A percentile compares a stretch with the other conserved stretches of the same genome.
phyloP scores from a whole-genome alignment of 2,113 vertebrate species.

The Candoia aspera region DNA sequence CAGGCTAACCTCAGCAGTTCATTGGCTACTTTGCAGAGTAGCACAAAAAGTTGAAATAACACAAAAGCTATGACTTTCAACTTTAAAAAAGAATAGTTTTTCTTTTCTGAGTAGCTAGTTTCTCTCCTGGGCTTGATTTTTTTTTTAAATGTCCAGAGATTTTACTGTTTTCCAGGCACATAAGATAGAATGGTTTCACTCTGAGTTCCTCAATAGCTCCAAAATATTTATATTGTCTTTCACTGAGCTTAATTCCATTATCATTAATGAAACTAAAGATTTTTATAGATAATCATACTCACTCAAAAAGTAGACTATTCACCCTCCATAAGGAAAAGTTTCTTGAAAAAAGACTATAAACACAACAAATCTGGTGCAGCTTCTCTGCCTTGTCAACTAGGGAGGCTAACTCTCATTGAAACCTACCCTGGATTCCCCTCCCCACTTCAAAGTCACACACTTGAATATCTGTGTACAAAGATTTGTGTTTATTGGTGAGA shows the following conservation, averaged over 20 bases:
- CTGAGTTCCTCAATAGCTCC: background rate
- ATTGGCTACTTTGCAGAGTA: background rate
- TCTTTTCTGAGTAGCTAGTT: background rate
- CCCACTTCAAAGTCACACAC: background rate
- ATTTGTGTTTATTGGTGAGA: background rate
- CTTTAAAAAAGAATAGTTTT: background rate
- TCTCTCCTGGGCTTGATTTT: background rate
- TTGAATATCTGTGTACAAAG: background rate
- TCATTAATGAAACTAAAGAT: background rate
- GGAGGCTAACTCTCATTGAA: too few species aligned
- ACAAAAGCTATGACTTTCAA: background rate
- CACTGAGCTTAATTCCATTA: background rate
- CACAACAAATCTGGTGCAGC: too few species aligned
- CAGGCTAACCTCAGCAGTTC: background rate
- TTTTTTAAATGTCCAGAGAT: background rate
- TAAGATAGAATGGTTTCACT: background rate
- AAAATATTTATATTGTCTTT: background rate
- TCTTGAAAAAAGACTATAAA: too few species aligned
- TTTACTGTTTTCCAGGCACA: background rate
- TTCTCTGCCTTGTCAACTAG: too few species aligned
- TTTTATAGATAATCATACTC: too few species aligned
- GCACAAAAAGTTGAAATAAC: background rate
- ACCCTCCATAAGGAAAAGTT: too few species aligned
- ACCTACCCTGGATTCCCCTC: too few species aligned
- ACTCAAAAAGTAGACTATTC: too few species aligned